Evolutionary conservation across 2,888 invertebrate species (phyloP).

Genomic region (Athrips mouffetella): DNA sequence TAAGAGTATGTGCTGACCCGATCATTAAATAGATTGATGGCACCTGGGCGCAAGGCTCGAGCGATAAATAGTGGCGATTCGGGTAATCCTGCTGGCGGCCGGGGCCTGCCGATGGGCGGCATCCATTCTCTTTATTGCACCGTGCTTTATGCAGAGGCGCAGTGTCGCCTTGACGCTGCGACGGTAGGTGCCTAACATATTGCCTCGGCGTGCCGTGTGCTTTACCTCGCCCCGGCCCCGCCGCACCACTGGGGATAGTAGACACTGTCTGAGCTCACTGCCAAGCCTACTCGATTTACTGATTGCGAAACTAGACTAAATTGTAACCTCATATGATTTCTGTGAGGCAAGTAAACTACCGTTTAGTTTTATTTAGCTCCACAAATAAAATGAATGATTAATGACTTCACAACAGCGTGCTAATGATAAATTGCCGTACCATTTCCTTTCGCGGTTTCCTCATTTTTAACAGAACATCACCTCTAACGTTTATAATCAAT

Average conservation of each 20-base stretch:
- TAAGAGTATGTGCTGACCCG: slow-evolving; percentile 76
- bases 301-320: slow-evolving; percentile 15
- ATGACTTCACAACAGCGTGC: slow-evolving; percentile 31
- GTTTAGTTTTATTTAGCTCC: not conserved
- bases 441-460: slow-evolving; percentile 28
- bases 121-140: slow-evolving; percentile 78
- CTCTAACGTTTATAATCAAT: slow-evolving; percentile 63
- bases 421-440: slow-evolving; percentile 22
- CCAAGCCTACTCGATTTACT: slow-evolving; percentile 24
- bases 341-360: not conserved
- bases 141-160: slow-evolving; percentile 70
- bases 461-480: slow-evolving; percentile 37
- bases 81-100: slow-evolving; percentile 73
- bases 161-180: slow-evolving; percentile 66
- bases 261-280: slow-evolving; percentile 18
- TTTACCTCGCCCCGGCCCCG: slow-evolving; percentile 33
- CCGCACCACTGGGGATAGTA: slow-evolving; percentile 29
- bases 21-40: slow-evolving; percentile 79
- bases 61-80: slow-evolving; percentile 79
- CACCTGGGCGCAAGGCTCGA: slow-evolving; percentile 75
- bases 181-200: slow-evolving; percentile 62
- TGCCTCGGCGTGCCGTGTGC: slow-evolving; percentile 35
- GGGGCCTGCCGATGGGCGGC: slow-evolving; percentile 72
- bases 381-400: slow-evolving; percentile 36
- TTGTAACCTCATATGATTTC: no score